Conservation (phyloP, 2,113 vertebrate species). For the Laticauda laticaudata region DNA sequence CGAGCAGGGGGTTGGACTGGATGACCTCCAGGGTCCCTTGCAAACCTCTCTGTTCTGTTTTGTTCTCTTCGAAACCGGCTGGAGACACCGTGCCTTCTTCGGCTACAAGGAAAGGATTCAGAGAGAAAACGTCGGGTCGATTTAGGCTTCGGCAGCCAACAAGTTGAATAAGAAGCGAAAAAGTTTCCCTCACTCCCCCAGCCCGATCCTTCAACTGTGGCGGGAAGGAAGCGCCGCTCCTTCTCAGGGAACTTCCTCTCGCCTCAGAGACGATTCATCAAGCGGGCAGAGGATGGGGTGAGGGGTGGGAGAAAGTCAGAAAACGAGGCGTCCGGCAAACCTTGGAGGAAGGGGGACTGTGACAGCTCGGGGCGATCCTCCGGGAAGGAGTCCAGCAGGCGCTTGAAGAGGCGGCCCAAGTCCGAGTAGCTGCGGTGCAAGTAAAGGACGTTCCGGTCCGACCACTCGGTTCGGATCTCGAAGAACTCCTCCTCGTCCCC, state of each 20-base stretch:
- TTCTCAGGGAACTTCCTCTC: background rate
- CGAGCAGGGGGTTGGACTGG: background rate
- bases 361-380: slow-evolving; percentile 85
- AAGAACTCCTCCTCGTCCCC: slow-evolving; percentile 95
- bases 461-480: slow-evolving; percentile 96
- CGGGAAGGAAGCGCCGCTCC: background rate
- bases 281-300: background rate
- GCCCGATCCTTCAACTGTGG: background rate
- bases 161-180: no score
- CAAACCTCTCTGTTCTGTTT: background rate
- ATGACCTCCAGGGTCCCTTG: background rate
- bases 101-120: background rate
- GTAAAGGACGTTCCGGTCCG: slow-evolving; percentile 92
- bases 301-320: background rate
- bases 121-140: background rate
- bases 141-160: background rate
- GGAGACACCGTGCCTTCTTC: background rate
- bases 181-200: background rate
- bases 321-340: slow-evolving; percentile 64
- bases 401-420: slow-evolving; percentile 83
- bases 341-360: slow-evolving; percentile 84
- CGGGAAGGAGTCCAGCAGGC: slow-evolving; percentile 86
- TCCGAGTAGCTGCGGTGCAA: slow-evolving; percentile 91
- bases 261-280: background rate
- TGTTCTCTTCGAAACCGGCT: background rate